phyloP scores from a whole-genome alignment of 2,797 vertebrate species.

The Pelodytes ibericus region DNA sequence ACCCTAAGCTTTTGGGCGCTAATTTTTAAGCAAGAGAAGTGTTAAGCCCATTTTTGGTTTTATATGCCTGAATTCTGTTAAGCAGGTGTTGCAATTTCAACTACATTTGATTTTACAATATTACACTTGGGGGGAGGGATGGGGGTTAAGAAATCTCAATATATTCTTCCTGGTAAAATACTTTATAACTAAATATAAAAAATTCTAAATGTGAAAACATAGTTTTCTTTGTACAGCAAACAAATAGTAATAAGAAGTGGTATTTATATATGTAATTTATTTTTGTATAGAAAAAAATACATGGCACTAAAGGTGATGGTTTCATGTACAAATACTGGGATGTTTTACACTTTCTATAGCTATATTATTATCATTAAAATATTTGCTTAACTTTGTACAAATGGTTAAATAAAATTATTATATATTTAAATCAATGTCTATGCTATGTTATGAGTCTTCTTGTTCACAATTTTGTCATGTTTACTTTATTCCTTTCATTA shows the following conservation, averaged over 20 bases:
- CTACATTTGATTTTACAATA: too few species aligned
- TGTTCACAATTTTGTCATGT: too few species aligned
- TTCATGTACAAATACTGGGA: neutral
- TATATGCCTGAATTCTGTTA: too few species aligned
- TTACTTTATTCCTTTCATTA: too few species aligned
- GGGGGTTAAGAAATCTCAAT: too few species aligned
- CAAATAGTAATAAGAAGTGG: slow-evolving; percentile 9
- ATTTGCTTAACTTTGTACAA: neutral
- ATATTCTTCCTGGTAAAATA: too few species aligned
- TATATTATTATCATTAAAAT: neutral
- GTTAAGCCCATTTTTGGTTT: too few species aligned
- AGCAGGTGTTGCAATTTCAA: too few species aligned
- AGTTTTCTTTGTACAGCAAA: slow-evolving; percentile 30
- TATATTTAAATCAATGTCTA: slow-evolving; percentile 26
- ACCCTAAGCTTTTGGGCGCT: too few species aligned
- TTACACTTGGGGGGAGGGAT: too few species aligned
- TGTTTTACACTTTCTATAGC: neutral
- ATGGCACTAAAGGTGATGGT: slow-evolving; percentile 55
- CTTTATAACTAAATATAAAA: neutral
- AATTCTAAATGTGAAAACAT: slow-evolving; percentile 33
- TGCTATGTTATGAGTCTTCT: too few species aligned
- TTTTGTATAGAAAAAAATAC: slow-evolving; percentile 57
- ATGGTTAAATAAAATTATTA: neutral
- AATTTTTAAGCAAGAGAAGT: too few species aligned
- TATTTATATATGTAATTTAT: slow-evolving; percentile 72